phyloP scores from a whole-genome alignment of 2,797 vertebrate species.

The Labroides dimidiatus region DNA sequence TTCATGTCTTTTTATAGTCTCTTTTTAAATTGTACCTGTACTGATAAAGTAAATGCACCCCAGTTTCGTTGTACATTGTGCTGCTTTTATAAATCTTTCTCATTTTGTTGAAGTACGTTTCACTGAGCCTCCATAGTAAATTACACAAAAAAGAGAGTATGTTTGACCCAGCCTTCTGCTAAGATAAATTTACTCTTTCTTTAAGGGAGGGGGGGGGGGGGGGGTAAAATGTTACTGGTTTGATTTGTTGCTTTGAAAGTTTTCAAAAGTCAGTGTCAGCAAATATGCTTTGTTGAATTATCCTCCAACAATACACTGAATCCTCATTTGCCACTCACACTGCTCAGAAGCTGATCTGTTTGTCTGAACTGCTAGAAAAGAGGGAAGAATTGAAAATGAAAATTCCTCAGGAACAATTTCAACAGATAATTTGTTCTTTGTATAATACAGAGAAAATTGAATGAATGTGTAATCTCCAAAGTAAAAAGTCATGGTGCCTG shows the following conservation, averaged over 20 bases:
- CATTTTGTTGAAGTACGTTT: constrained; percentile 1
- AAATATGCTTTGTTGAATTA: constrained; percentile 19
- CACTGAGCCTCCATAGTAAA: background rate
- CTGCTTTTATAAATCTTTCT: background rate
- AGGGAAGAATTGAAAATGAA: background rate
- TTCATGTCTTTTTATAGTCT: too few species aligned
- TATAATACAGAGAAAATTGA: background rate
- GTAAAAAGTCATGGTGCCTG: background rate
- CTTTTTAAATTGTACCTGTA: too few species aligned
- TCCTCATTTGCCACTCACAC: background rate
- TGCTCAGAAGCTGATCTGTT: constrained; percentile 1
- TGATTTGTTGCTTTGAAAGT: constrained; percentile 12
- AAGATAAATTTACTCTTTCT: constrained; percentile 4
- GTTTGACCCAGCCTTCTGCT: constrained; percentile 3
- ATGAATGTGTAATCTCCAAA: background rate
- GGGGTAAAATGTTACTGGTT: constrained; percentile 7
- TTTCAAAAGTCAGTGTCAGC: constrained; percentile 13
- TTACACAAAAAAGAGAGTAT: background rate
- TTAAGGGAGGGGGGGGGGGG: too few species aligned
- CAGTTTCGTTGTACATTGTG: too few species aligned
- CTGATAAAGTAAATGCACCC: too few species aligned
- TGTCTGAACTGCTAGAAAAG: constrained; percentile 8
- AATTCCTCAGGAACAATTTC: background rate
- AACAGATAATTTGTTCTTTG: background rate
- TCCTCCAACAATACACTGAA: constrained; percentile 1